Evolutionary conservation across 1,140 invertebrate genomes (phyloP).

Genomic region (Pseudomyrmex concolor): DNA sequence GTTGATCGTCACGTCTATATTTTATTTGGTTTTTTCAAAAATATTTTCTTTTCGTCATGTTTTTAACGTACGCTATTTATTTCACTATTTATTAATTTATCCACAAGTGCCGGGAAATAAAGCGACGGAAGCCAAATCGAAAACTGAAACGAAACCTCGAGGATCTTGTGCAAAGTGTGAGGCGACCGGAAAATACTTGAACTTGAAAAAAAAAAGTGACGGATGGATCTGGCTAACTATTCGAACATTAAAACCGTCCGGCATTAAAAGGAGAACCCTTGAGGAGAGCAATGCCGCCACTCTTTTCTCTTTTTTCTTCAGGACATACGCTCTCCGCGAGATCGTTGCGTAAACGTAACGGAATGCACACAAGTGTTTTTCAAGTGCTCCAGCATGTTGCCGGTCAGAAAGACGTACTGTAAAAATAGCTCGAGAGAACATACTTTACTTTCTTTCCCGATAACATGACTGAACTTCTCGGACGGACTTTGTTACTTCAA

Average conservation of each 20-base stretch:
- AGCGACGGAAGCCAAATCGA: neutral
- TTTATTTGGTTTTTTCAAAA: neutral
- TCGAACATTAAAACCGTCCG: constrained; percentile 63
- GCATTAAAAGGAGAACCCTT: constrained; percentile 34
- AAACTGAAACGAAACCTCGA: neutral
- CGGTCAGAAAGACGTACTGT: constrained; percentile 82
- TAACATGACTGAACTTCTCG: constrained; percentile 72
- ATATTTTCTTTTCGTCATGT: constrained; percentile 5
- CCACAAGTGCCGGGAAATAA: too few relatives aligned
- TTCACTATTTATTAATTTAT: constrained; percentile 5
- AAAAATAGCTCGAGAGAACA: constrained; percentile 83
- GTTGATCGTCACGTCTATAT: constrained; percentile 14
- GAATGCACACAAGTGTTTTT: constrained; percentile 85
- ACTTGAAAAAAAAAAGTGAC: constrained; percentile 5
- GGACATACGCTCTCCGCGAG: constrained; percentile 64
- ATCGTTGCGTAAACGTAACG: constrained; percentile 82
- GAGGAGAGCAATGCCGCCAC: constrained; percentile 35
- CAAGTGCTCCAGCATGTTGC: constrained; percentile 85
- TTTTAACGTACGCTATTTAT: neutral
- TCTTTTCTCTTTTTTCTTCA: constrained; percentile 67
- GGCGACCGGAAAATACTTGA: neutral
- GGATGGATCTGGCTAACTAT: constrained; percentile 24
- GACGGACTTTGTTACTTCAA: constrained; percentile 73
- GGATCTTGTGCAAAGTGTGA: neutral
- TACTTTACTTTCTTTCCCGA: constrained; percentile 75